Conservation (phyloP, 2,113 vertebrate genomes). For the Bostrychus sinensis region DNA sequence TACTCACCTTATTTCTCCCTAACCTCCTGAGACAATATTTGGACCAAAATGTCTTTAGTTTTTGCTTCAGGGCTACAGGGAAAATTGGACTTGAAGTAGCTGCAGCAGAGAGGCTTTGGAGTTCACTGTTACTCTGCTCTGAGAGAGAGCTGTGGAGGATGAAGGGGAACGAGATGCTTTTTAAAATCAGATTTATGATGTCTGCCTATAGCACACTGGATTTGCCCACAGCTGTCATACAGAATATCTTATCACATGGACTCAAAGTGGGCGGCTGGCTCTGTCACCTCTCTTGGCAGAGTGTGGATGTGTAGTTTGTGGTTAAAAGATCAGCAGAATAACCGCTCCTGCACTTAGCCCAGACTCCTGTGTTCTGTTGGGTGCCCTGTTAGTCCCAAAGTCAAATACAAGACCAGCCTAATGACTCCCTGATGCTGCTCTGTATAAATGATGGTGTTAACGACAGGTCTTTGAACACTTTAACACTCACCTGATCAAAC, state of each 20-base stretch:
- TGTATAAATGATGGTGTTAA: too few relatives aligned
- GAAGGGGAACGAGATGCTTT: constrained; percentile 50
- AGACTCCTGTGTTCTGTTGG: constrained; percentile 56
- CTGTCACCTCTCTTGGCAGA: constrained; percentile 10
- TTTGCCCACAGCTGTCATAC: constrained; percentile 62
- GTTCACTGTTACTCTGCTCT: too few relatives aligned
- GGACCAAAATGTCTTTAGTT: too few relatives aligned
- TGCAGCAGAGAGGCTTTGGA: too few relatives aligned
- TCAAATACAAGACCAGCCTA: constrained; percentile 72
- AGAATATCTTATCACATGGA: constrained; percentile 59
- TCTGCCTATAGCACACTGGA: constrained; percentile 55
- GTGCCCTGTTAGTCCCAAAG: constrained; percentile 59
- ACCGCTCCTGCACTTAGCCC: constrained; percentile 66
- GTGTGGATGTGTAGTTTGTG: constrained; percentile 51
- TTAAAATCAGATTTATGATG: constrained; percentile 63
- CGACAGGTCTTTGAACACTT: too few relatives aligned
- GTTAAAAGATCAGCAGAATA: constrained; percentile 67
- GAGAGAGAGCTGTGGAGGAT: constrained; percentile 47
- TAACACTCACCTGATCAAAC: too few relatives aligned
- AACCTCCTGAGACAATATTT: too few relatives aligned
- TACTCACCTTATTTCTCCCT: too few relatives aligned
- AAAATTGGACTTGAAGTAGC: too few relatives aligned
- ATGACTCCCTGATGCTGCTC: too few relatives aligned
- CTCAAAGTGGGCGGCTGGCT: constrained; percentile 43
- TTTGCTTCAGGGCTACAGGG: too few relatives aligned